Conservation (phyloP, 2,113 vertebrate species). For the Lipophrys pholis region DNA sequence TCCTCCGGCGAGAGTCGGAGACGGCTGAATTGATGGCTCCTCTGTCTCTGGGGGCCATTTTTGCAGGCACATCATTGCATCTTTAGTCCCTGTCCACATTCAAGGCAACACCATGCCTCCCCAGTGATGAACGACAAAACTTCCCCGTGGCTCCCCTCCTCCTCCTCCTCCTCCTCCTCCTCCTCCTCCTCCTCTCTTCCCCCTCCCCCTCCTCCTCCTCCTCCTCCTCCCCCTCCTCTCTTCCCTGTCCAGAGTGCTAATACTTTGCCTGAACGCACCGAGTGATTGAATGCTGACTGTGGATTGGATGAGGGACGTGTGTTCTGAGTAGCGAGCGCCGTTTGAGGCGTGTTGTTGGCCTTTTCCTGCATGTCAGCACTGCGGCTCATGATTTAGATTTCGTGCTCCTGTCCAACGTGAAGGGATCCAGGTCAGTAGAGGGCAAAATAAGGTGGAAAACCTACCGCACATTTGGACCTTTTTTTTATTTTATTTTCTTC, state of each 20-base stretch:
- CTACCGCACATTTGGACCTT: neutral
- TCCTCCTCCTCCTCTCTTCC: constrained; percentile 15
- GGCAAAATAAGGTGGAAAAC: constrained; percentile 44
- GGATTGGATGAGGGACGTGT: constrained; percentile 43
- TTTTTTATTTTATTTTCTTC: no score
- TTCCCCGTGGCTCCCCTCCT: constrained; percentile 60
- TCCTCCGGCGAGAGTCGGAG: constrained; percentile 40
- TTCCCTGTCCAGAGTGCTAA: constrained; percentile 4
- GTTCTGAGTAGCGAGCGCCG: constrained; percentile 20
- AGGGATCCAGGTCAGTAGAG: constrained; percentile 57
- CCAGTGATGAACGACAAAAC: constrained; percentile 61
- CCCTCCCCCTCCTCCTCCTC: constrained; percentile 49
- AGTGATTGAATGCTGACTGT: constrained; percentile 45
- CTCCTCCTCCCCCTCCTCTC: constrained; percentile 8
- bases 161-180: constrained; percentile 3
- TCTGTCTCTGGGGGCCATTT: constrained; percentile 49
- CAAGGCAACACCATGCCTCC: constrained; percentile 68
- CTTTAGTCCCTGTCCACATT: constrained; percentile 75
- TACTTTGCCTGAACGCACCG: constrained; percentile 42
- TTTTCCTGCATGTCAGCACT: constrained; percentile 18
- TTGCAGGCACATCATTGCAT: constrained; percentile 60
- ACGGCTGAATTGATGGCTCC: constrained; percentile 57
- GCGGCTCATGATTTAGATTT: constrained; percentile 17
- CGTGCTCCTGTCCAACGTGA: constrained; percentile 7
- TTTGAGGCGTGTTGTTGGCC: constrained; percentile 28